These are phyloP conservation scores for Pyxicephalus adspersus DNA, from an alignment of 2,113 vertebrate species.

Conservation along the genomic window DNA sequence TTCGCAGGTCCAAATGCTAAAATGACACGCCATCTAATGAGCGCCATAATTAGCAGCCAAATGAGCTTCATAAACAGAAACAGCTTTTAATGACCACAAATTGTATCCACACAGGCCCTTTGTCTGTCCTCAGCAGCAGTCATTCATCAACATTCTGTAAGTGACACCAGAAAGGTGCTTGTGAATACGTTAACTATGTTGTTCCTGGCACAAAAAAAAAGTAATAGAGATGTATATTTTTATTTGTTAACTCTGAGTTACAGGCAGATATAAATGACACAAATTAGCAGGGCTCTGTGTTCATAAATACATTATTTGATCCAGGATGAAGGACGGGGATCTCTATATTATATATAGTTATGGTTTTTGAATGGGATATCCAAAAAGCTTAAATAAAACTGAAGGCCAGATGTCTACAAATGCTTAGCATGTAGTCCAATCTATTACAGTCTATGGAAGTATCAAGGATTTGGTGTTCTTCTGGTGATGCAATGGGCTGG, in stretches of 20 bases:
- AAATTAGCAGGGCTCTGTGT: too few relatives aligned
- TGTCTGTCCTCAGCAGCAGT: conserved; percentile 9
- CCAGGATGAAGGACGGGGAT: too few relatives aligned
- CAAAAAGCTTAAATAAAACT: too few relatives aligned
- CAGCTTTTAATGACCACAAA: conserved; percentile 49
- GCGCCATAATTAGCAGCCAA: conserved; percentile 44
- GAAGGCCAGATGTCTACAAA: too few relatives aligned
- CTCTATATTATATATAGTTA: too few relatives aligned
- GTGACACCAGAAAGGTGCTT: conserved; percentile 8
- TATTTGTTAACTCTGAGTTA: not conserved
- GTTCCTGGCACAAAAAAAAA: not conserved
- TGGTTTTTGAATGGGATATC: too few relatives aligned
- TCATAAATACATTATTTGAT: too few relatives aligned
- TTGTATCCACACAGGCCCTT: conserved; percentile 42
- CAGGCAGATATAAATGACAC: too few relatives aligned
- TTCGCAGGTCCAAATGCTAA: conserved; percentile 47
- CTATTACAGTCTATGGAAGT: too few relatives aligned
- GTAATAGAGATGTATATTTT: not conserved
- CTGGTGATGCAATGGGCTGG: too few relatives aligned
- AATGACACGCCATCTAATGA: conserved; percentile 48
- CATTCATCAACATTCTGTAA: conserved; percentile 44
- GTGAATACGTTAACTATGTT: conserved; percentile 2
- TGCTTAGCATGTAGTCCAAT: too few relatives aligned
- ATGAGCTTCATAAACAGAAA: conserved; percentile 54
- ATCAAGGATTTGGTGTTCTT: too few relatives aligned